Conservation (phyloP, 2,113 vertebrate species). For the Plotosus lineatus region DNA sequence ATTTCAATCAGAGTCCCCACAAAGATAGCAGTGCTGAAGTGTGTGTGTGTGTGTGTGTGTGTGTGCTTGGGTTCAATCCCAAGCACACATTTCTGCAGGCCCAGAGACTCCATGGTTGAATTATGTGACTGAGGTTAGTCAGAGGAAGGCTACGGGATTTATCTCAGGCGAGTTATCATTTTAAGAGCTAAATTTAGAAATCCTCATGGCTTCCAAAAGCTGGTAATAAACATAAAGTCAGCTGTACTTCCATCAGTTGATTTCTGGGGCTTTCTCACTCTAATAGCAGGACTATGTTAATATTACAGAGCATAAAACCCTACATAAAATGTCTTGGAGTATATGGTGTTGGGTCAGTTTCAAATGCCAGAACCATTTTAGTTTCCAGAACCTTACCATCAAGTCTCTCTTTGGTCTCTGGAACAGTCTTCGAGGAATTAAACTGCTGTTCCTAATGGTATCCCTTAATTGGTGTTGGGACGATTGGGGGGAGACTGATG, state of each 20-base stretch:
- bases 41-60: neutral
- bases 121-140: conserved; percentile 5
- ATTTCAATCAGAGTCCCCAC: no score
- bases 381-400: neutral
- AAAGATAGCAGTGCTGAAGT: no score
- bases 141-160: neutral
- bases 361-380: neutral
- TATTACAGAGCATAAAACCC: neutral
- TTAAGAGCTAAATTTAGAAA: conserved; percentile 20
- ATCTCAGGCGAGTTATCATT: conserved; percentile 9
- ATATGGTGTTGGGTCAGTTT: neutral
- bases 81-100: conserved; percentile 26
- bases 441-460: neutral
- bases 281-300: neutral
- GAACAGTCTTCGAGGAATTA: neutral
- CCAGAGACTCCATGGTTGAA: neutral
- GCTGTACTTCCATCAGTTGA: neutral
- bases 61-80: conserved; percentile 20
- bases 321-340: neutral
- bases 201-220: neutral
- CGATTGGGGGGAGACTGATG: no score
- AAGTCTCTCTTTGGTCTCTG: neutral
- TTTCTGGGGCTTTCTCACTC: neutral
- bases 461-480: neutral
- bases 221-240: conserved; percentile 7